Evolutionary conservation across 2,888 invertebrate genomes (phyloP), one percentile per base, ranked within the genome.

Genomic region (Reticulitermes lucifugus): DNA sequence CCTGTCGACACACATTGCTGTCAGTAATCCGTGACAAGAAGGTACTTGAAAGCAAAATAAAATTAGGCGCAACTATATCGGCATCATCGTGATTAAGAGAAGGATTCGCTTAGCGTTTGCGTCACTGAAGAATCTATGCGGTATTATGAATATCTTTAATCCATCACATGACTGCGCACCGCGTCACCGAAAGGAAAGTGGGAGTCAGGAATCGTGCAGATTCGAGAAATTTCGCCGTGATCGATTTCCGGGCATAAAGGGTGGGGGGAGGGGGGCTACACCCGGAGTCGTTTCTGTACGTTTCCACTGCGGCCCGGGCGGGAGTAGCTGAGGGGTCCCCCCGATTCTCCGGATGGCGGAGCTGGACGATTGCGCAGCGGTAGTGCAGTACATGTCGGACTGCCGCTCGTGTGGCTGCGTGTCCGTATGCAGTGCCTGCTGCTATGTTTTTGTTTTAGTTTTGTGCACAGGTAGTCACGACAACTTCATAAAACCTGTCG

Each of bases 171-270:
- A 29, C 35, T 29, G 29, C 10, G 29, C 29, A 73, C 35, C 25
- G 73, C 25, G 73, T 35, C 14, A 41, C 35, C 12, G 73, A 73
- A 41, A 35, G 21, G 35, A 18, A 73, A 60, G 51, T 22, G 35
- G 60, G 59, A 60, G 59, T 80, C 2, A 22, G 35, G 59, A n/a
- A 43, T 81, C 81, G 81, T 70, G 81, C 29, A 81, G 41, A 81
- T 65, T 81, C 81, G 81, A 81, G 65, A 81, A 81, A 43, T 81
- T 81, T 59, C 81, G 81, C 70, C 43, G 65, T 70, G 81, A 81
- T 81, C 81, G 81, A 81, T 81, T 81, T 81, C 81, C 81, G 81
- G 81, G 81, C 81, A 81, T 60, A 43, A 70, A n/a, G 81, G 41
- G 25, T 10, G 1, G 22, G 77, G 77, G 77, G 46, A 12, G 46